Conservation (phyloP, 1,140 invertebrate species). For the Heliconius congener region DNA sequence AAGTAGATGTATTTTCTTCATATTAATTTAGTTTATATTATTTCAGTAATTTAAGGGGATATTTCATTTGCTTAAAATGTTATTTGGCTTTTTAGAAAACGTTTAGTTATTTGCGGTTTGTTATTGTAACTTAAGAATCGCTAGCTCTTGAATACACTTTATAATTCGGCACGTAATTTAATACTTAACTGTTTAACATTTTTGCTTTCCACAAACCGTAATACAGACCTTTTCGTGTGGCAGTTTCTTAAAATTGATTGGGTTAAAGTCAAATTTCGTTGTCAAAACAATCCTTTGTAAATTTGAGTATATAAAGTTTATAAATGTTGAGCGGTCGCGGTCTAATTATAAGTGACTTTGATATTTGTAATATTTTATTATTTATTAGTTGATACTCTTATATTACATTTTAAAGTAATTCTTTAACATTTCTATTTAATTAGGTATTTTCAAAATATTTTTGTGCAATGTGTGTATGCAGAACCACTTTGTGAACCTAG, state of each 20-base stretch:
- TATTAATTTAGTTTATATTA: no score
- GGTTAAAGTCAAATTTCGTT: background rate
- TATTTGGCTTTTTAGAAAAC: no score
- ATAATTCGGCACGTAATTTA: conserved; percentile 9
- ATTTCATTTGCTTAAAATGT: no score
- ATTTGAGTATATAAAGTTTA: background rate
- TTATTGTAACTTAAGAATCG: background rate
- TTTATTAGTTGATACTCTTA: background rate
- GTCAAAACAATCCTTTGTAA: background rate
- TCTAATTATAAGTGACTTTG: background rate
- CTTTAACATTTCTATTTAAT: no score
- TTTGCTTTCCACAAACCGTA: conserved; percentile 5
- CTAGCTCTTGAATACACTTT: background rate
- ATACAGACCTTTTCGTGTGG: background rate
- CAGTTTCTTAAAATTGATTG: background rate
- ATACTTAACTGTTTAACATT: conserved; percentile 5
- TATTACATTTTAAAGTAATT: background rate
- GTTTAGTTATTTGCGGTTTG: background rate
- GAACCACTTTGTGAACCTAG: no score
- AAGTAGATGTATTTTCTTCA: no score
- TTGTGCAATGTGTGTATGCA: no score
- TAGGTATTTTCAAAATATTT: no score
- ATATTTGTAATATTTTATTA: background rate
- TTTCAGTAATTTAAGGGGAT: no score
- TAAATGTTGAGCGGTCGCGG: background rate